Base-by-base conservation (phyloP, 2,113 vertebrate species). In the Emberiza fucata region DNA sequence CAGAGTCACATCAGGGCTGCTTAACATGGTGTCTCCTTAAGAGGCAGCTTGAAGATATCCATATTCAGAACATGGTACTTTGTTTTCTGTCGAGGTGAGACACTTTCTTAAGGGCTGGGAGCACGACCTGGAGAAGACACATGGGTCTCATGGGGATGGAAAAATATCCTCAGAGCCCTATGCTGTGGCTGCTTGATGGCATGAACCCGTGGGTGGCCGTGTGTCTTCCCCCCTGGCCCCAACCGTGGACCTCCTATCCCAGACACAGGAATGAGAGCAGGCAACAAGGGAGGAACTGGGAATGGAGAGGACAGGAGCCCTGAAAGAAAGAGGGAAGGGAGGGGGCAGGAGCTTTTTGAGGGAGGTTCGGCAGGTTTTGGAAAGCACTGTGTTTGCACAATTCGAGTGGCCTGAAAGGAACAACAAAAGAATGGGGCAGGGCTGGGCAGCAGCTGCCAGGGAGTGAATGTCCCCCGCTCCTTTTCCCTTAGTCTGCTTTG, bases 381-480 rank as follows among this genome's bases (percentile, higher is more conserved):
- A 91, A 92, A 82, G 39, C 4, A 7, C 72, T 64, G 50, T 1
- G 0, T 66, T 63, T 92, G 71, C 90, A 92, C 88, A 83, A 85
- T 96, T 88, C 82, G 78, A 79, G 61, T 10, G 71, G 78, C 35
- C 82, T 96, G 90, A 97, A 96, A 97, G 54, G 81, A 93, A 69
- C 79, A 84, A 72, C 75, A 81, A 93, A 93, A 96, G 76, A 71
- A 91, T 60, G 88, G 81, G 92, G 90, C 69, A 72, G 92, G 93
- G 88, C 68, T 93, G 84, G 72, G 81, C 66, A 93, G 85, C 95
- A 97, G 96, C 93, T 97, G 95, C 95, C 88, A 56, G 59, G 60
- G 48, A 87, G 86, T 95, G 93, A 96, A 97, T 90, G 80, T 86
- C 66, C 75, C 59, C 65, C 0, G 1, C 73, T 94, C 35, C 76